A percentile compares a stretch with the other conserved stretches of the same genome.
Conservation (phyloP, 2,797 vertebrate genomes). For the Apogon talboti region DNA sequence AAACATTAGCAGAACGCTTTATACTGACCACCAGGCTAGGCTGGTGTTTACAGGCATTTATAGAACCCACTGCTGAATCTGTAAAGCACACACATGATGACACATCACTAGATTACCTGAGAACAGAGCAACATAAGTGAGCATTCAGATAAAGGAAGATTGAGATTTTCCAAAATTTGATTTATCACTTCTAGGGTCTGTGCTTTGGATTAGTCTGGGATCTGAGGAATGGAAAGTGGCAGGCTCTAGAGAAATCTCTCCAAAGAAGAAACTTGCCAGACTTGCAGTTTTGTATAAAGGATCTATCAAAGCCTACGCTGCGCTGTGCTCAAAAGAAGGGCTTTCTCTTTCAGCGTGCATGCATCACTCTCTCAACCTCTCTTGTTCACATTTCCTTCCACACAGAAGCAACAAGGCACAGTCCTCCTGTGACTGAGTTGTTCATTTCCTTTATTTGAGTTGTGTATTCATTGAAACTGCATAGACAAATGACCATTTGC, state of each 20-base stretch:
- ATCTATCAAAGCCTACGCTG: constrained; percentile 52
- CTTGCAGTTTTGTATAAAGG: constrained; percentile 48
- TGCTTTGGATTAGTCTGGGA: constrained; percentile 52
- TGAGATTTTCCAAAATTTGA: constrained; percentile 22
- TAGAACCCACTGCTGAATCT: neutral
- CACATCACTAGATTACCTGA: neutral
- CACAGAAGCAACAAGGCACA: neutral
- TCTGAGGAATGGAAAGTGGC: constrained; percentile 40
- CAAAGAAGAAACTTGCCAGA: constrained; percentile 40
- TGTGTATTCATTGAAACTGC: neutral
- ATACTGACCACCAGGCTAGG: neutral
- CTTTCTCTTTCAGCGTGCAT: constrained; percentile 46
- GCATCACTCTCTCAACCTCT: constrained; percentile 18
- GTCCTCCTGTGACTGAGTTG: constrained; percentile 5
- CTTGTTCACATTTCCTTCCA: constrained; percentile 10
- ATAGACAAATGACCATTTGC: neutral
- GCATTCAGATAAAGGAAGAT: constrained; percentile 1
- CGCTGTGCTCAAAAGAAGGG: constrained; percentile 49
- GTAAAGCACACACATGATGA: neutral
- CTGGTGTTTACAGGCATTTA: neutral
- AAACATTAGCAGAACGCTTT: neutral
- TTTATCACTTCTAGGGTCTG: constrained; percentile 29
- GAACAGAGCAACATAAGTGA: neutral
- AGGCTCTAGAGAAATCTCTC: constrained; percentile 47
- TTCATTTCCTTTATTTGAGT: constrained; percentile 3